Base-by-base conservation (phyloP, 2,888 invertebrate genomes). In the Callyntrura sp. region DNA sequence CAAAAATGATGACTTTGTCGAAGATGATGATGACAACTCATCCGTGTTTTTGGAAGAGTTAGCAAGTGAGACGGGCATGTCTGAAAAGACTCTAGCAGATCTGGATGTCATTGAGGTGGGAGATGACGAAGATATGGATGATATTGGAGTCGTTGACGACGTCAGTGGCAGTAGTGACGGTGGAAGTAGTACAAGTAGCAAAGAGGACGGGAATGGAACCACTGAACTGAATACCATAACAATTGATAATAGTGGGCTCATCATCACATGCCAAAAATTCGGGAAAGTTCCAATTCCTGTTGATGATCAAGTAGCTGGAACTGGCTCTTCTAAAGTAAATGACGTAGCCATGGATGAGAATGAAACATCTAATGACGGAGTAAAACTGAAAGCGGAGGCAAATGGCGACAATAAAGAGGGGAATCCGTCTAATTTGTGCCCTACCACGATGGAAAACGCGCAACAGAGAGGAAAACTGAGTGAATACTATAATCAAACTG, bases 51-150 rank as follows among this genome's bases (percentile, higher is more conserved):
- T 92, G 81, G 92, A 92, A 60, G 79, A 92, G 70, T 86, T 92
- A 70, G 90, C 91, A 48, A 88, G 91, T 84, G 91, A 90, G 43
- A 91, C 92, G 14, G 92, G 91, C 23, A 88, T 90, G 57, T 93
- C 92, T 0, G 92, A 93, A 11, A 93, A 93, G 68, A 93, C 92
- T 17, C 23, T 93, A n/a, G 91, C 87, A 20, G 92, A 91, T 68
- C 28, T 92, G 28, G 91, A 92, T 9, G 70, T 79, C 14, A 84
- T 79, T 35, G 90, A 90, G 28, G 81, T 25, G 35, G 35, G 35
- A 6, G 35, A 35, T 35, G 35, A 35, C 6, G 35, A 35, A 35
- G 35, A 35, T 6, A 81, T 65, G 14, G 73, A 60, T 23, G 70
- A n/a, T 23, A 48, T 76, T 57, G 81, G 45, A 8, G 91, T 91